A percentile compares a stretch with the other conserved stretches of the same genome.
Evolutionary conservation across 2,797 vertebrate genomes (phyloP).

Genomic region (Florisuga fusca): DNA sequence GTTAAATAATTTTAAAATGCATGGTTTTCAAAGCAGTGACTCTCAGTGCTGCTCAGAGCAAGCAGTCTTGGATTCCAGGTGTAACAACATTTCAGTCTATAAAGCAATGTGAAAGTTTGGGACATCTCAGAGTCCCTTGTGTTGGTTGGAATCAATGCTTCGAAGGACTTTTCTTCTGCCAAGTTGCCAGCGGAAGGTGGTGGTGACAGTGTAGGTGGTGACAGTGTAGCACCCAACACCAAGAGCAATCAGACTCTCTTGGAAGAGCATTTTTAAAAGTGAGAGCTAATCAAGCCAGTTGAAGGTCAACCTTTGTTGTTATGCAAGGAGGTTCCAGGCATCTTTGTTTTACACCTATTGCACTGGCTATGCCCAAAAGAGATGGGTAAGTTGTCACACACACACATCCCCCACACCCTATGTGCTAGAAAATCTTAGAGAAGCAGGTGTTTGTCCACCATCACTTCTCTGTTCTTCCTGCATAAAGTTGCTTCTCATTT

Average conservation of each 20-base stretch:
- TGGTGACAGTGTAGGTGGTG: background rate
- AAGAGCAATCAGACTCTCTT: background rate
- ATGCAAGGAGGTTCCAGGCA: background rate
- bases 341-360: background rate
- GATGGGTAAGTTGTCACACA: background rate
- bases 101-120: background rate
- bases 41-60: background rate
- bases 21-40: background rate
- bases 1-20: background rate
- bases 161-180: background rate
- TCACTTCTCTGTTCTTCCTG: background rate
- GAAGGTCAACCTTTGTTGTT: background rate
- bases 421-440: fast-evolving
- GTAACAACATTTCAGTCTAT: background rate
- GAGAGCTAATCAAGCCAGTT: background rate
- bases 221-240: background rate
- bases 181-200: background rate
- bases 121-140: background rate
- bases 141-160: background rate
- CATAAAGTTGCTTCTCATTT: background rate
- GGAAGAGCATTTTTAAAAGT: background rate
- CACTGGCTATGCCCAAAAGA: background rate
- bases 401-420: fast-evolving
- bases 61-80: background rate
- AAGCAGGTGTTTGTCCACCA: background rate